Conservation (phyloP, 2,113 vertebrate species). For the Polyodon spathula region DNA sequence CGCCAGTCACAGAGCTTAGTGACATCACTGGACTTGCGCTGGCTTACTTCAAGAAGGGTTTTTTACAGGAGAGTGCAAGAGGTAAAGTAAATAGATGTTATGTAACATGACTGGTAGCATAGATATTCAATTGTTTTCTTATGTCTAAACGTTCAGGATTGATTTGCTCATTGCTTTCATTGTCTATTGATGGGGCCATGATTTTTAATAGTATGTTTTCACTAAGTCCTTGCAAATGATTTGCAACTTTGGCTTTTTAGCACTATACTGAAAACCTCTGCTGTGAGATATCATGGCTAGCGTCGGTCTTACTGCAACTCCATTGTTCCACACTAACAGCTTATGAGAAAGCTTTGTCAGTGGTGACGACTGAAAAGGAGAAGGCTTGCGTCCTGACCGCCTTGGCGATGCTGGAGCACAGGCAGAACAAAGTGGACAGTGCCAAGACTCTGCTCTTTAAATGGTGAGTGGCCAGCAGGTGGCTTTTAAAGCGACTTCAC, state of each 20-base stretch:
- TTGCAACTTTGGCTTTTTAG: too few relatives aligned
- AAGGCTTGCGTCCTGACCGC: conserved; percentile 81
- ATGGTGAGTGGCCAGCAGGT: conserved; percentile 85
- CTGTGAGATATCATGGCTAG: too few relatives aligned
- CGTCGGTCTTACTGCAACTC: not conserved
- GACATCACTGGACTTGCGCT: conserved; percentile 70
- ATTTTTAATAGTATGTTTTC: too few relatives aligned
- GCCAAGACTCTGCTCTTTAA: conserved; percentile 90
- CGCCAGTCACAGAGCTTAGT: conserved; percentile 64
- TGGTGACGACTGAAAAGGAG: conserved; percentile 74
- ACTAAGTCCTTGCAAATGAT: too few relatives aligned
- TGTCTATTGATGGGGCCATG: too few relatives aligned
- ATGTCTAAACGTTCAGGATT: too few relatives aligned
- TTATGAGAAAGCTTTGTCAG: conserved; percentile 76
- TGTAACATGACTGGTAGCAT: too few relatives aligned
- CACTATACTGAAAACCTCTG: too few relatives aligned
- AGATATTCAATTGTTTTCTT: too few relatives aligned
- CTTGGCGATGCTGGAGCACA: conserved; percentile 75
- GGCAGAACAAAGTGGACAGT: conserved; percentile 64
- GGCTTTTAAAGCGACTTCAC: too few relatives aligned
- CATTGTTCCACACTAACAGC: conserved; percentile 55
- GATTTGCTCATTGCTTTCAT: too few relatives aligned
- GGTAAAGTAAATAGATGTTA: too few relatives aligned
- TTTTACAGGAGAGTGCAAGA: conserved; percentile 64
- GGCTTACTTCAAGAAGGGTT: conserved; percentile 76